Base-by-base conservation (phyloP, 2,113 vertebrate genomes). In the Tamias sibiricus region DNA sequence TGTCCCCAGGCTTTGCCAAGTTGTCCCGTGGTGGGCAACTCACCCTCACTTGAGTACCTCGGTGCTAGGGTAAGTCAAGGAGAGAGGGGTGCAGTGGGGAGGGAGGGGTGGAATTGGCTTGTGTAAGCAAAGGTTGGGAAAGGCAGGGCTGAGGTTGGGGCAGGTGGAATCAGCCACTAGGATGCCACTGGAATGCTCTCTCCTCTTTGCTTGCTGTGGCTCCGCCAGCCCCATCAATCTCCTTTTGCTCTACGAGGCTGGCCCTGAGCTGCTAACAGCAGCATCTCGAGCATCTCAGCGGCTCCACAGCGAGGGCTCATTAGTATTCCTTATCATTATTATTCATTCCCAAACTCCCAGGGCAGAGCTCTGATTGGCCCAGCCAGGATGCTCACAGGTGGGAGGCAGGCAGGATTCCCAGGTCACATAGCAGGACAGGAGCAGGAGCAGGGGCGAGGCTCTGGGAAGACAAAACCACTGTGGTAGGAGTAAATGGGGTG, bases 271-370 rank as follows among this genome's bases (percentile, higher is more conserved):
- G n/a, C 47, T 35, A 32, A 32, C 4, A 28, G 28, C 17, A 47
- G 52, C 19, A 40, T 44, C 44, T 47, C 47, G 1, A 11, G 12
- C 16, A 37, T 37, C 42, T n/a, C 47, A 49, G 42, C 9, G 0
- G 20, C 54, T 62, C 59, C 19, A 32, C 81, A 88, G n/a, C 16
- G 44, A 83, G n/a, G 32, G 37, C 8, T 82, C 26, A 74, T 44
- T 86, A 37, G 42, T 22, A n/a, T 3, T 68, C 42, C 20, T 66
- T 68, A 4, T 47, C 24, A 37, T 44, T 64, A n/a, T 11, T 13
- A n/a, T 84, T 93, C n/a, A 59, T 79, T 20, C 66, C n/a, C 37
- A 72, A 95, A 83, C 14, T 95, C 44, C 75, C 81, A 94, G 52
- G 57, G 17, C 17, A 66, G 69, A 59, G 2, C 35, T 92, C 26